Percentiles rank a stretch among this genome's conserved stretches.
phyloP scores from a whole-genome alignment of 2,888 invertebrate genomes.

The Mythimna ferrago region DNA sequence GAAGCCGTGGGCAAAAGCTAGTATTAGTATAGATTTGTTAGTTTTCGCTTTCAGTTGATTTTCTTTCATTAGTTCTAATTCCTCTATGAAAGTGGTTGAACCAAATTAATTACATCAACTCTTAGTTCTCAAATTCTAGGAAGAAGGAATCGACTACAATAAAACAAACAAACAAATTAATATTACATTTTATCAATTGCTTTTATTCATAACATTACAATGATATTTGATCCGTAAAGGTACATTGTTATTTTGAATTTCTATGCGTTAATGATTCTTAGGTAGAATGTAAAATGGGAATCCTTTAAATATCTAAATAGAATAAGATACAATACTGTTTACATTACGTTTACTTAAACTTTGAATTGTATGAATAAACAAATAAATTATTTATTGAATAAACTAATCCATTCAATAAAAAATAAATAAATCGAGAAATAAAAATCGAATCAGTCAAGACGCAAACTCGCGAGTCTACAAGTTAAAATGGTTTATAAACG shows the following conservation, averaged over 20 bases:
- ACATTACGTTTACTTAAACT: constrained; percentile 1
- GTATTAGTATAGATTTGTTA: background rate
- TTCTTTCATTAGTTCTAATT: background rate
- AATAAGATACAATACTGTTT: constrained; percentile 29
- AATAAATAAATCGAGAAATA: constrained; percentile 37
- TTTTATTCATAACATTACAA: constrained; percentile 87
- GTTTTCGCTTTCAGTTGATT: background rate
- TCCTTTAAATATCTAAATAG: constrained; percentile 37
- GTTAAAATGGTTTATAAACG: constrained; percentile 29
- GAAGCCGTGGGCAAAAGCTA: no score
- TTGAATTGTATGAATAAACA: constrained; percentile 13
- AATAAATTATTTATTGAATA: constrained; percentile 33
- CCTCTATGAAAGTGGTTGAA: background rate
- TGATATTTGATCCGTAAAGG: constrained; percentile 73
- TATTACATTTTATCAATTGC: constrained; percentile 87
- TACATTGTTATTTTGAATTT: constrained; percentile 67
- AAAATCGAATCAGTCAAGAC: constrained; percentile 53
- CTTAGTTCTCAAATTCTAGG: background rate
- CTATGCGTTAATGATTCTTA: constrained; percentile 63
- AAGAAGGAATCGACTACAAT: constrained; percentile 62
- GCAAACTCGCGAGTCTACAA: constrained; percentile 58
- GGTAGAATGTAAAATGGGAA: constrained; percentile 29
- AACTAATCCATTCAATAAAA: constrained; percentile 31
- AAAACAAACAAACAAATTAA: constrained; percentile 80
- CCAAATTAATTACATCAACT: background rate